Conservation (phyloP, 1,140 invertebrate species). For the Daktulosphaira vitifoliae region DNA sequence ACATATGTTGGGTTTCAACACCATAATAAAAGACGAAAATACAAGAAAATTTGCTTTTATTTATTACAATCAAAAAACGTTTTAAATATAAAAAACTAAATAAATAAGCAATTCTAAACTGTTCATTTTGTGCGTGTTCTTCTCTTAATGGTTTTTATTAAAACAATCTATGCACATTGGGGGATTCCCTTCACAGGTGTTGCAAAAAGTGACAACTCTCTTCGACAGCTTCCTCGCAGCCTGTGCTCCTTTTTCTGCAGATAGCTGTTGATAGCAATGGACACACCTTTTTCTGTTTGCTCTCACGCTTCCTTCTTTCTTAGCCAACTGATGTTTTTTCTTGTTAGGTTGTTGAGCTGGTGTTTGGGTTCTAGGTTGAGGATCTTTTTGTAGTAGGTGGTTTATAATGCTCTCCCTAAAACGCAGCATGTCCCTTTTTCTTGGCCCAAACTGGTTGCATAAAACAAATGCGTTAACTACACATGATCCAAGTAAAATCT, state of each 20-base stretch:
- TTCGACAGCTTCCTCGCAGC: not conserved
- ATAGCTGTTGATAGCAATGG: not conserved
- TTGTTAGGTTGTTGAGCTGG: not conserved
- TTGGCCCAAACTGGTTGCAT: constrained; percentile 8
- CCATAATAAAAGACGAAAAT: too few species aligned
- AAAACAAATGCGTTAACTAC: constrained; percentile 30
- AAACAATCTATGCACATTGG: constrained; percentile 6
- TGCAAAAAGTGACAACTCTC: not conserved
- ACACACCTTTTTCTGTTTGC: not conserved
- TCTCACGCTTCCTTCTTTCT: not conserved
- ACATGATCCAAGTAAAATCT: constrained; percentile 40
- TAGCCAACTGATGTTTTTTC: not conserved
- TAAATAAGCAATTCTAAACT: too few species aligned
- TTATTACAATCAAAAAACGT: too few species aligned
- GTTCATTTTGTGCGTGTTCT: too few species aligned
- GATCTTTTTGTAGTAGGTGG: not conserved
- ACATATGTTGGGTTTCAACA: too few species aligned
- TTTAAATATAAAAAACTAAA: too few species aligned
- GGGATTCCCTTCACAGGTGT: not conserved
- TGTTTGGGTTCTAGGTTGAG: not conserved
- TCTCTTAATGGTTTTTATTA: not conserved
- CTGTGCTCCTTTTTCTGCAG: not conserved
- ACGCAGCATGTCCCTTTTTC: constrained; percentile 6
- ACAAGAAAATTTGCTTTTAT: too few species aligned
- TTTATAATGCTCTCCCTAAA: constrained; percentile 11